phyloP scores from a whole-genome alignment of 2,113 vertebrate genomes.

The Nycticebus coucang region DNA sequence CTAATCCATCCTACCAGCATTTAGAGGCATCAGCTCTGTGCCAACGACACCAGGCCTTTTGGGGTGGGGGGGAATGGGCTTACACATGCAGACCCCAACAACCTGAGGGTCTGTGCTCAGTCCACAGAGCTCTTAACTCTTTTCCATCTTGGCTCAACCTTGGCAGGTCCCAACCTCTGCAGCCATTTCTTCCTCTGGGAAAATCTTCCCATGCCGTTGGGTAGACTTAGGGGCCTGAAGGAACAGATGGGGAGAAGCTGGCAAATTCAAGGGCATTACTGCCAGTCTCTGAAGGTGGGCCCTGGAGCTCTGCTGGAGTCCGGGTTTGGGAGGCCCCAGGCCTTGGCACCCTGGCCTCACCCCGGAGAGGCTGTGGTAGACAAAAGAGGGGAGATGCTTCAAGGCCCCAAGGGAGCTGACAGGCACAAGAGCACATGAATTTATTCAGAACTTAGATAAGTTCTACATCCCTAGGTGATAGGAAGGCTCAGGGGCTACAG shows the following conservation, averaged over 20 bases:
- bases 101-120: rapidly evolving
- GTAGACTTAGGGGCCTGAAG: not conserved
- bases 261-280: not conserved
- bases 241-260: not conserved
- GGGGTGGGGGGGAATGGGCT: not conserved
- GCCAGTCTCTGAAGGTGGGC: not conserved
- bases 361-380: not conserved
- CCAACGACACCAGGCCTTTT: not conserved
- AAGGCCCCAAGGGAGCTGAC: not conserved
- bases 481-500: not conserved
- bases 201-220: not conserved
- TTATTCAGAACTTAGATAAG: not conserved
- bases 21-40: not conserved
- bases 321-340: not conserved
- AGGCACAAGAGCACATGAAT: not conserved
- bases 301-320: not conserved
- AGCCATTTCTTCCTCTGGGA: not conserved
- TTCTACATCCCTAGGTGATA: not conserved
- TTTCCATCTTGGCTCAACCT: not conserved
- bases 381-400: not conserved
- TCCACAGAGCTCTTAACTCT: not conserved
- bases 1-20: too few relatives aligned
- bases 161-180: not conserved
- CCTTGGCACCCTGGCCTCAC: not conserved
- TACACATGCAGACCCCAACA: not conserved